Evolutionary conservation across 2,888 invertebrate species (phyloP).

Genomic region (Chaetogeoica ovagalla): DNA sequence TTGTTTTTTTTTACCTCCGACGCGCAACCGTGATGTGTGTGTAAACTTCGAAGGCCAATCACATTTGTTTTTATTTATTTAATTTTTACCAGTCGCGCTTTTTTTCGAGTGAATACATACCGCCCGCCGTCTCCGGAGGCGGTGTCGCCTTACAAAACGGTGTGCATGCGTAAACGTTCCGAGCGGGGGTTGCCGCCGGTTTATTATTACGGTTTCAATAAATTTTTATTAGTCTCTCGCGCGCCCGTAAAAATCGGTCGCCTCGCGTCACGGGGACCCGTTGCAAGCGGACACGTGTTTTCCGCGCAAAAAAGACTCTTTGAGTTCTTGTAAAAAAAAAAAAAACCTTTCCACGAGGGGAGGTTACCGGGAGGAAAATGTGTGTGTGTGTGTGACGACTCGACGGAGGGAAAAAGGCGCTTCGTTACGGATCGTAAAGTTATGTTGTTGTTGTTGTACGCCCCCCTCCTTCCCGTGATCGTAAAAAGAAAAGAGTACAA

Average conservation of each 20-base stretch:
- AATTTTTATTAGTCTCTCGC: constrained; percentile 37
- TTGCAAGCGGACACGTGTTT: neutral
- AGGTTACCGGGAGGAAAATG: neutral
- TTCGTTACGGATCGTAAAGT: constrained; percentile 49
- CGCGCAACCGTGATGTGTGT: neutral
- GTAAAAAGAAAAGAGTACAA: constrained; percentile 32
- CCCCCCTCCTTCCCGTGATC: neutral
- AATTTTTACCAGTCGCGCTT: constrained; percentile 25
- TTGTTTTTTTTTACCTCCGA: neutral
- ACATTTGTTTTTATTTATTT: neutral
- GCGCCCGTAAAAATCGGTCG: constrained; percentile 35
- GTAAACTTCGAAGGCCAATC: too few relatives aligned
- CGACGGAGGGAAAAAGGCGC: constrained; percentile 9
- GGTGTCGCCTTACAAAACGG: neutral
- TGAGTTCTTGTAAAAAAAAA: constrained; percentile 4
- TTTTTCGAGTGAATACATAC: constrained; percentile 9
- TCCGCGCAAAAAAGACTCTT: constrained; percentile 45
- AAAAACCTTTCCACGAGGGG: neutral
- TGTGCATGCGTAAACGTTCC: constrained; percentile 28
- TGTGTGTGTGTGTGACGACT: constrained; percentile 14
- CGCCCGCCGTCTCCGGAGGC: neutral
- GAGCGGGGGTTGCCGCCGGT: too few relatives aligned
- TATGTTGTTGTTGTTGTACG: too few relatives aligned
- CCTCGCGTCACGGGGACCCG: constrained; percentile 8
- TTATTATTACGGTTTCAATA: constrained; percentile 45